A percentile compares a stretch with the other conserved stretches of the same genome.
phyloP scores from a whole-genome alignment of 2,888 invertebrate genomes.

The Eristalis arbustorum region DNA sequence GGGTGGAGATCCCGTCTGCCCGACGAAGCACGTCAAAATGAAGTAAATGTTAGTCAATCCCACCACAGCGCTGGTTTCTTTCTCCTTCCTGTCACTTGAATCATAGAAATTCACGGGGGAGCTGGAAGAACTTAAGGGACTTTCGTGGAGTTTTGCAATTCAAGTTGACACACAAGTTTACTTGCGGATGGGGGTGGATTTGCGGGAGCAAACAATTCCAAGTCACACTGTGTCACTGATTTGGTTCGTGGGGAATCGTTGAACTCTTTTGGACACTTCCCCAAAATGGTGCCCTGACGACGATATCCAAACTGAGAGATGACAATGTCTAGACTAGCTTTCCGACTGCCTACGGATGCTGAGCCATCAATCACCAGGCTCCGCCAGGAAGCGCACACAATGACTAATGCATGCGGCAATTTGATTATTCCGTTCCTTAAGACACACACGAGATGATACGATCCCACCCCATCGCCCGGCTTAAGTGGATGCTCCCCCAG shows the following conservation, averaged over 20 bases:
- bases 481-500: conserved; percentile 26
- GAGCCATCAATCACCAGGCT: background rate
- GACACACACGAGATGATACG: background rate
- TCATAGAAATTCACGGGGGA: background rate
- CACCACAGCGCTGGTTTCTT: background rate
- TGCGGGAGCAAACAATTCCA: too few species aligned
- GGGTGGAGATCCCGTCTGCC: background rate
- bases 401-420: conserved; percentile 31
- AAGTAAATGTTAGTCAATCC: background rate
- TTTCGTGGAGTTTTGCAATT: background rate
- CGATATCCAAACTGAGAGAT: too few species aligned
- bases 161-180: background rate
- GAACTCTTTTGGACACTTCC: too few species aligned
- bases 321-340: too few species aligned
- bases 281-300: too few species aligned
- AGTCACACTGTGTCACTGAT: too few species aligned
- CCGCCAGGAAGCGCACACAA: conserved; percentile 15
- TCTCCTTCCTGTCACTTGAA: background rate
- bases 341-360: background rate
- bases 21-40: background rate
- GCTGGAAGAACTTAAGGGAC: background rate
- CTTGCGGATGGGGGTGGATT: background rate
- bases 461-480: background rate
- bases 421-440: conserved; percentile 44
- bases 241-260: too few species aligned